Conservation (phyloP, 2,888 invertebrate genomes). For the Pantelozetes paolii region DNA sequence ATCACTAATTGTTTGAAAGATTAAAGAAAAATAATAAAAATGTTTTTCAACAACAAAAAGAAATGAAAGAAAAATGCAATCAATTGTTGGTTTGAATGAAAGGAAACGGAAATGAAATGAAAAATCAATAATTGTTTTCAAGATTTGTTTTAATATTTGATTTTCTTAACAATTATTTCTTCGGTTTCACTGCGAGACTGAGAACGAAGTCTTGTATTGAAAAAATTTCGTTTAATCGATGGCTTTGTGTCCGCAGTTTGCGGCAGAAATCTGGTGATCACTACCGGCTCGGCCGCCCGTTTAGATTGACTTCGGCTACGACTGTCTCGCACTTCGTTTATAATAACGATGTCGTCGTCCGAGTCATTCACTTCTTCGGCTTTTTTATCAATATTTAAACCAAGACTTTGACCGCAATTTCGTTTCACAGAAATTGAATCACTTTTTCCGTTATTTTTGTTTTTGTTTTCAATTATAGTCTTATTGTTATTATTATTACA, state of each 20-base stretch:
- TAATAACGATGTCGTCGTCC: constrained; percentile 7
- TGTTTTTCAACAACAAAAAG: too few relatives aligned
- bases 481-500: constrained; percentile 2
- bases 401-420: not conserved
- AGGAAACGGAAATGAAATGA: not conserved
- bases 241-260: not conserved
- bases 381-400: not conserved
- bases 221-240: not conserved
- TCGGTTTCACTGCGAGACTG: not conserved
- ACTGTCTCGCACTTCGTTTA: not conserved
- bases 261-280: not conserved
- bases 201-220: not conserved
- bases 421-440: not conserved
- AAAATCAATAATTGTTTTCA: not conserved
- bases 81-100: not conserved
- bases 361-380: not conserved
- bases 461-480: not conserved
- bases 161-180: constrained; percentile 10
- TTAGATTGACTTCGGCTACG: not conserved
- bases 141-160: not conserved
- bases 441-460: not conserved
- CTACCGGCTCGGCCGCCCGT: not conserved
- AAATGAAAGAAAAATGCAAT: not conserved
- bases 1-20: too few relatives aligned
- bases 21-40: too few relatives aligned